Evolutionary conservation across 2,113 vertebrate species (phyloP).

Genomic region (Columbina picui): DNA sequence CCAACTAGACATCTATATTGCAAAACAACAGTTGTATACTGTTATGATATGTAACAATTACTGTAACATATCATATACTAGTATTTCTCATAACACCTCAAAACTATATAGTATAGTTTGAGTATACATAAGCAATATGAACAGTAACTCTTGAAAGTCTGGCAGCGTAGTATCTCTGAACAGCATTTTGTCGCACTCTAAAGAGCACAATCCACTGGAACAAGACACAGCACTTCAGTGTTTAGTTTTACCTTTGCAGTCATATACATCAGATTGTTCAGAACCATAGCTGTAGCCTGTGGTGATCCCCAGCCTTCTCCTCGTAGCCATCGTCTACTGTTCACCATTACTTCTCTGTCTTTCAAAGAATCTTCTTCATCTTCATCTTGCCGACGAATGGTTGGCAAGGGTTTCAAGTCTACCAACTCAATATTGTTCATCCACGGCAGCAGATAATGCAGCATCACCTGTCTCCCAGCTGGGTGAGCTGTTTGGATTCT

Average conservation of each 20-base stretch:
- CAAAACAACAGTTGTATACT: neutral
- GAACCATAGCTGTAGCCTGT: slow-evolving; percentile 94
- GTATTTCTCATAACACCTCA: neutral
- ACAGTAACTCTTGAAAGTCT: neutral
- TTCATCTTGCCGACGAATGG: slow-evolving; percentile 82
- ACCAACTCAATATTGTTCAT: slow-evolving; percentile 98
- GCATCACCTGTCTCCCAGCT: slow-evolving; percentile 94
- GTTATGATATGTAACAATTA: neutral
- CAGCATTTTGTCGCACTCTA: neutral
- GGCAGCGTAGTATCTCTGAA: neutral
- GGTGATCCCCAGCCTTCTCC: slow-evolving; percentile 98
- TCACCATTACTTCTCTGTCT: slow-evolving; percentile 93
- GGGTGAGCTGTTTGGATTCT: slow-evolving; percentile 96
- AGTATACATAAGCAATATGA: neutral
- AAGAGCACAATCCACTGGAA: neutral
- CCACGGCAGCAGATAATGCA: slow-evolving; percentile 97
- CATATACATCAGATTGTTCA: slow-evolving; percentile 99
- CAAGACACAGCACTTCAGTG: neutral
- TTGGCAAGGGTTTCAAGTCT: slow-evolving; percentile 88
- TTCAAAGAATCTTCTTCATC: slow-evolving; percentile 88
- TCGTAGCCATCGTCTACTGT: slow-evolving; percentile 92
- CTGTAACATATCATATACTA: neutral
- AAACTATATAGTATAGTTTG: neutral
- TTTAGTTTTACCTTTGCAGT: slow-evolving; percentile 90
- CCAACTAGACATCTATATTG: neutral